phyloP scores from a whole-genome alignment of 2,113 vertebrate species.

The Entomyzon cyanotis region DNA sequence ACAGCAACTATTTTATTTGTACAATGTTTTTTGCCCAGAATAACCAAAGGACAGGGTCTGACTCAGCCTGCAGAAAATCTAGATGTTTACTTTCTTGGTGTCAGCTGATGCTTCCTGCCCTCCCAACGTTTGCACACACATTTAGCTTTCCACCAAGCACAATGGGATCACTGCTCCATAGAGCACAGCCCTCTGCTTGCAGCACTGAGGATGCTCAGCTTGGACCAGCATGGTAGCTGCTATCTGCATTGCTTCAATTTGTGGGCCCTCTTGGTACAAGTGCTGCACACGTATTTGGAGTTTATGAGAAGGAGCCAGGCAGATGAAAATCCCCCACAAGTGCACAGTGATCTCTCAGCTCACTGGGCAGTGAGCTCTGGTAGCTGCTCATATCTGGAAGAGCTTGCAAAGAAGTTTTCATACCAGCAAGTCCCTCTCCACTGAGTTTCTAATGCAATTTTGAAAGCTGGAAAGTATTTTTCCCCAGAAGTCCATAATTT shows the following conservation, averaged over 20 bases:
- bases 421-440: not conserved
- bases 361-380: not conserved
- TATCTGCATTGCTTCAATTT: not conserved
- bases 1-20: not conserved
- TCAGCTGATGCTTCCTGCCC: not conserved
- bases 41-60: not conserved
- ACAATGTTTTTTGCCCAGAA: not conserved
- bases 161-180: not conserved
- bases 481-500: not conserved
- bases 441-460: not conserved
- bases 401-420: not conserved
- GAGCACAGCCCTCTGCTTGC: not conserved
- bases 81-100: not conserved
- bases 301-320: not conserved
- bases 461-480: not conserved
- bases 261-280: not conserved
- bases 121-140: not conserved
- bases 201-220: not conserved
- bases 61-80: not conserved
- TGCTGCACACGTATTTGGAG: not conserved
- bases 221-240: not conserved
- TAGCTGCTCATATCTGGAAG: not conserved
- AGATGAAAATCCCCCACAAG: not conserved
- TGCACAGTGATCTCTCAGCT: not conserved
- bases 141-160: not conserved